Evolutionary conservation across 2,797 vertebrate species (phyloP).

Genomic region (Tadarida brasiliensis): DNA sequence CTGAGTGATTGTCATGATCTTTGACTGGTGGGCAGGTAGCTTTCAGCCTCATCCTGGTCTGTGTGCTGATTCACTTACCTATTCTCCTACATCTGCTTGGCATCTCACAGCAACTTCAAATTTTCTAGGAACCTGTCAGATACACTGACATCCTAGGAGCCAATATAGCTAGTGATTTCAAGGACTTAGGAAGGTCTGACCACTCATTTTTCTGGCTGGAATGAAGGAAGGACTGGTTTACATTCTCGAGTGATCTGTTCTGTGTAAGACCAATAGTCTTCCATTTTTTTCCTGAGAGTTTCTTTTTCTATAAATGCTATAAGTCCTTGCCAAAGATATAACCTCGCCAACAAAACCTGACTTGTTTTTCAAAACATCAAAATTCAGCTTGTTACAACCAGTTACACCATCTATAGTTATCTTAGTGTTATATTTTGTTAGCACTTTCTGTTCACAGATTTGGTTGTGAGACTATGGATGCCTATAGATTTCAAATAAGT

Average conservation of each 20-base stretch:
- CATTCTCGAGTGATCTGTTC: background rate
- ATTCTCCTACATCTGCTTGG: background rate
- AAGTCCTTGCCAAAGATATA: background rate
- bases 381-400: slow-evolving; percentile 26
- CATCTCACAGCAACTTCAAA: background rate
- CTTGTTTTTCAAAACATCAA: slow-evolving; percentile 42
- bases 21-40: background rate
- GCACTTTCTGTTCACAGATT: background rate
- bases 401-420: background rate
- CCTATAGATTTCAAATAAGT: background rate
- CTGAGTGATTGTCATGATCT: slow-evolving; percentile 40
- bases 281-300: background rate
- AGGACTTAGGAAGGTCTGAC: background rate
- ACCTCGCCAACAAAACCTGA: background rate
- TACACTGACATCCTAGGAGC: background rate
- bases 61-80: background rate
- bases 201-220: background rate
- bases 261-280: background rate
- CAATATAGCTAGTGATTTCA: background rate
- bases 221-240: background rate
- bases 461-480: background rate
- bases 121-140: background rate
- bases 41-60: background rate
- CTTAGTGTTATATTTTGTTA: slow-evolving; percentile 1
- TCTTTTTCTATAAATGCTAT: background rate